Percentiles rank a stretch among this genome's conserved stretches.
Conservation (phyloP, 2,888 invertebrate species). For the Gymnoscelis rufifasciata region DNA sequence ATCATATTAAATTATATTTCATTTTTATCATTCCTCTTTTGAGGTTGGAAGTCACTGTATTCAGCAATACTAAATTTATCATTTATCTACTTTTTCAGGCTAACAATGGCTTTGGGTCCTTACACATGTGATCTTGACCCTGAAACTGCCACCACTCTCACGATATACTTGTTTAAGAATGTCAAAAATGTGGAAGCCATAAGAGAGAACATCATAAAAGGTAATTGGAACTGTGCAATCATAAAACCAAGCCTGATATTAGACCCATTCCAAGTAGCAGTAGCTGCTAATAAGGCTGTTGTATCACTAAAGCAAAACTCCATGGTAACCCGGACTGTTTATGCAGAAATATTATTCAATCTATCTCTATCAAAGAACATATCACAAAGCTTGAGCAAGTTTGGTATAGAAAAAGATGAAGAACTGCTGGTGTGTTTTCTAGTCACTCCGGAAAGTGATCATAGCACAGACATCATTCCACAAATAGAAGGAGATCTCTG, state of each 20-base stretch:
- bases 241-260: constrained; percentile 80
- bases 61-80: too few relatives aligned
- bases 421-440: constrained; percentile 58
- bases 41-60: too few relatives aligned
- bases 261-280: constrained; percentile 78
- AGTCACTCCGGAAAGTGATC: constrained; percentile 35
- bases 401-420: constrained; percentile 75
- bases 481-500: constrained; percentile 77
- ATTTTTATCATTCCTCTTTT: too few relatives aligned
- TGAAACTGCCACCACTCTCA: constrained; percentile 57
- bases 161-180: constrained; percentile 76
- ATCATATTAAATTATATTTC: too few relatives aligned
- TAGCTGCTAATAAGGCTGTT: constrained; percentile 84
- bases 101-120: constrained; percentile 37
- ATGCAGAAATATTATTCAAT: constrained; percentile 83
- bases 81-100: constrained; percentile 1
- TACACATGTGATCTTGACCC: constrained; percentile 62
- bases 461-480: constrained; percentile 52
- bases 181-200: constrained; percentile 79
- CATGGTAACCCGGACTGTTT: constrained; percentile 81
- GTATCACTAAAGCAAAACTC: constrained; percentile 62
- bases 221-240: constrained; percentile 79
- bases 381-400: constrained; percentile 81
- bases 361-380: constrained; percentile 85
- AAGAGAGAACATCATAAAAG: constrained; percentile 73